Conservation (phyloP, 1,140 invertebrate species). For the Cotesia glomerata region DNA sequence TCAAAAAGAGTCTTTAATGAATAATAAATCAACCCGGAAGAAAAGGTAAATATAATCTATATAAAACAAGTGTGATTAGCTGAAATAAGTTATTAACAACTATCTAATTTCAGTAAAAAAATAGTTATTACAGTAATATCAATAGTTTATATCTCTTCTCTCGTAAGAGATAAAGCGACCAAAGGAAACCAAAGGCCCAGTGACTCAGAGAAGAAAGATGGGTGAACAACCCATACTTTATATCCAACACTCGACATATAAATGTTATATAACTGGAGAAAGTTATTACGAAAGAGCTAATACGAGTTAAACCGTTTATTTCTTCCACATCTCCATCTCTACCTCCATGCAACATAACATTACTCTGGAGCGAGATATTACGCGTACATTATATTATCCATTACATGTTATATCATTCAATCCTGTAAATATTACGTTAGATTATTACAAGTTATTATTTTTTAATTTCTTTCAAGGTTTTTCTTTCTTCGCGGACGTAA, state of each 20-base stretch:
- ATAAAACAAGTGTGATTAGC: too few species aligned
- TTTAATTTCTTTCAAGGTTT: constrained; percentile 9
- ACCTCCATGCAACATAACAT: neutral
- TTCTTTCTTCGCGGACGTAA: neutral
- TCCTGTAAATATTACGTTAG: neutral
- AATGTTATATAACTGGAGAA: constrained; percentile 55
- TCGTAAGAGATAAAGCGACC: neutral
- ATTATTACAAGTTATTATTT: neutral
- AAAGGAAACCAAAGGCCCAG: neutral
- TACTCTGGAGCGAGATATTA: neutral
- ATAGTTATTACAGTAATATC: too few species aligned
- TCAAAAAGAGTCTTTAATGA: too few species aligned
- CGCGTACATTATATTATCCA: neutral
- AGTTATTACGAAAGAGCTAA: constrained; percentile 54
- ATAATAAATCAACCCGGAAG: too few species aligned
- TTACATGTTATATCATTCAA: constrained; percentile 6
- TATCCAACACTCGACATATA: neutral
- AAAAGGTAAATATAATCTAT: too few species aligned
- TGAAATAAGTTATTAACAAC: too few species aligned
- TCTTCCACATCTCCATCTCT: neutral
- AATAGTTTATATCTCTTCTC: neutral
- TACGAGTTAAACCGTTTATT: constrained; percentile 22
- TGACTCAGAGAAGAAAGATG: constrained; percentile 44
- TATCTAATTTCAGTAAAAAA: too few species aligned
- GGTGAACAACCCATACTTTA: constrained; percentile 48